phyloP scores from a whole-genome alignment of 1,140 invertebrate species.

The Hyposmocoma kahamanoa region DNA sequence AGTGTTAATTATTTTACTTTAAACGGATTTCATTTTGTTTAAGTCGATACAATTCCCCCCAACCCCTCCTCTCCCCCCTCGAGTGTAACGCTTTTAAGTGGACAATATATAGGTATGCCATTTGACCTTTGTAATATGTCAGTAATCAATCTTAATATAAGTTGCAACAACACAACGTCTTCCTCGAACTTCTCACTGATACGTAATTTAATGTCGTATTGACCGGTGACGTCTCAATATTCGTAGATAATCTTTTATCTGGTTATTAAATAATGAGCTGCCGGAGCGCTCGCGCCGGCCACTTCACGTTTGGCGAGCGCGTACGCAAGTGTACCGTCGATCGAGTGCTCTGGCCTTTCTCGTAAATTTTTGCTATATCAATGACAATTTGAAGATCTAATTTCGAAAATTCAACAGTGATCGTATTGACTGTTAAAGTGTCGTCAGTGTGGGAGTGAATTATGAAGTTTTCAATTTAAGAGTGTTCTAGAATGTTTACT shows the following conservation, averaged over 20 bases:
- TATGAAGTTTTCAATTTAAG: background rate
- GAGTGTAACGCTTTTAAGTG: no score
- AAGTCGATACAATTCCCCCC: no score
- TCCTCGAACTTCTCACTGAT: conserved; percentile 28
- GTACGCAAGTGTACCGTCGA: background rate
- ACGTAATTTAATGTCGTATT: conserved; percentile 55
- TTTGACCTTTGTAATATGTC: no score
- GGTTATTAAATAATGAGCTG: conserved; percentile 64
- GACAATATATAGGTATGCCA: no score
- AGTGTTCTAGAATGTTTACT: background rate
- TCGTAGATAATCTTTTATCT: conserved; percentile 72
- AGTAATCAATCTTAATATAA: no score
- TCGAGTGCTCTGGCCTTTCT: conserved; percentile 8
- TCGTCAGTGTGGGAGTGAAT: background rate
- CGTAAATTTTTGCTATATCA: conserved; percentile 7
- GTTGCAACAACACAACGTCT: conserved; percentile 6
- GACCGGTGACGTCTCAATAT: conserved; percentile 63
- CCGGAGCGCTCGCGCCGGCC: conserved; percentile 21
- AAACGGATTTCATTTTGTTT: no score
- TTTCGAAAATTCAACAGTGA: conserved; percentile 17
- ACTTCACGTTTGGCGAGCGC: conserved; percentile 5
- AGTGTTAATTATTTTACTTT: no score
- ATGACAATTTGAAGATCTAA: conserved; percentile 7
- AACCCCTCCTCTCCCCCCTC: no score
- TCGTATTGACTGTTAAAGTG: background rate